A percentile compares a stretch with the other conserved stretches of the same genome.
Evolutionary conservation across 2,797 vertebrate species (phyloP).

Genomic region (Sebastes aleutianus): DNA sequence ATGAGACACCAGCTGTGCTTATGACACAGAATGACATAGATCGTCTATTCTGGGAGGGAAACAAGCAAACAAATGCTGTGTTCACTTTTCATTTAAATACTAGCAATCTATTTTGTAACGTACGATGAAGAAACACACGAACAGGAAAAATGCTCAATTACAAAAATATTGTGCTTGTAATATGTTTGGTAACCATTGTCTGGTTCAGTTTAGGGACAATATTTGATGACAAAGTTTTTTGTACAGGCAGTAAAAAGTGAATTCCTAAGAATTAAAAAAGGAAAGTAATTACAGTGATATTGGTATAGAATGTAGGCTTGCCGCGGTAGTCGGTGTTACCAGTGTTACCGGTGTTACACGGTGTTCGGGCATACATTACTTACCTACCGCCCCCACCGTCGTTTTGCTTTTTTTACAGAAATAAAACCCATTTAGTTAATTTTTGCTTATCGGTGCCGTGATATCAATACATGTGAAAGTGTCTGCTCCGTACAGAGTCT

Average conservation of each 20-base stretch:
- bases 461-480: too few species aligned
- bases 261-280: too few species aligned
- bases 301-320: too few species aligned
- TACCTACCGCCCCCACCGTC: too few species aligned
- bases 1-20: slow-evolving; percentile 73
- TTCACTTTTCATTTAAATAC: slow-evolving; percentile 44
- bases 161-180: background rate
- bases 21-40: slow-evolving; percentile 43
- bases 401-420: too few species aligned
- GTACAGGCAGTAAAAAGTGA: background rate
- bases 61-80: slow-evolving; percentile 28
- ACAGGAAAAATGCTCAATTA: background rate
- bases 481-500: too few species aligned
- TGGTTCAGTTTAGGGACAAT: background rate
- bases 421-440: too few species aligned
- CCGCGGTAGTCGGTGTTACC: too few species aligned
- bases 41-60: slow-evolving; percentile 35
- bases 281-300: too few species aligned
- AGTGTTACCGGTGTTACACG: too few species aligned
- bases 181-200: background rate
- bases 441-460: too few species aligned
- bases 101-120: background rate
- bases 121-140: slow-evolving; percentile 4
- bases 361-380: too few species aligned
- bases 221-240: background rate